These are phyloP conservation scores for Hemibagrus wyckioides DNA, from an alignment of 2,113 vertebrate genomes.

Conservation along the genomic window DNA sequence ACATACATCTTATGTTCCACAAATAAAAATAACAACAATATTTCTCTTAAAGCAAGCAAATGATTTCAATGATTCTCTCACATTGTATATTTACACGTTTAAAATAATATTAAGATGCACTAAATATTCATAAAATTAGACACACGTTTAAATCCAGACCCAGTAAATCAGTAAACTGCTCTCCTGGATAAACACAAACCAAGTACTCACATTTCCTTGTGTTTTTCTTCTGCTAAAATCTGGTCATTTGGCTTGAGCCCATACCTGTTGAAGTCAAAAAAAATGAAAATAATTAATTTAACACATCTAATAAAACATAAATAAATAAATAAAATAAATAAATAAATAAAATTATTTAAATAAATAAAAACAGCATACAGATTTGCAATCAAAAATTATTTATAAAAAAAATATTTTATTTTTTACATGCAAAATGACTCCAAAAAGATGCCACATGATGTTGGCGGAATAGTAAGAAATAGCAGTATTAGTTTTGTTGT, in stretches of 20 bases:
- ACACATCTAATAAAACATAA: background rate
- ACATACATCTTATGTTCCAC: too few species aligned
- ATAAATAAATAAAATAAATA: background rate
- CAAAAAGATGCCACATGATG: background rate
- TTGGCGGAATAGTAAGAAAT: too few species aligned
- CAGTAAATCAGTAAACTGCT: background rate
- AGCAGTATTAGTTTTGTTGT: too few species aligned
- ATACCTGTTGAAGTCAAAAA: slow-evolving; percentile 76
- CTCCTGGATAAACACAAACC: background rate
- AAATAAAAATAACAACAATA: background rate
- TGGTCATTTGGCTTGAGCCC: slow-evolving; percentile 94
- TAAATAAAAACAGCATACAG: background rate
- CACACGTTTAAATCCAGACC: background rate
- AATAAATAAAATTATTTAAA: too few species aligned
- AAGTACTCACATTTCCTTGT: slow-evolving; percentile 89
- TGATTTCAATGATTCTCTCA: background rate
- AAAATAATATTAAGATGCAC: background rate
- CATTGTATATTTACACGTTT: background rate
- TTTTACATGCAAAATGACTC: too few species aligned
- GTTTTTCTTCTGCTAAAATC: slow-evolving; percentile 95
- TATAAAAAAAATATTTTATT: background rate
- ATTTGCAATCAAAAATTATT: background rate
- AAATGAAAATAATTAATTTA: background rate
- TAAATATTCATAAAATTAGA: background rate
- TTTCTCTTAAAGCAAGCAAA: background rate